These are phyloP conservation scores for Hypotaenidia philippensis DNA, from an alignment of 2,797 vertebrate species.

Conservation along the genomic window DNA sequence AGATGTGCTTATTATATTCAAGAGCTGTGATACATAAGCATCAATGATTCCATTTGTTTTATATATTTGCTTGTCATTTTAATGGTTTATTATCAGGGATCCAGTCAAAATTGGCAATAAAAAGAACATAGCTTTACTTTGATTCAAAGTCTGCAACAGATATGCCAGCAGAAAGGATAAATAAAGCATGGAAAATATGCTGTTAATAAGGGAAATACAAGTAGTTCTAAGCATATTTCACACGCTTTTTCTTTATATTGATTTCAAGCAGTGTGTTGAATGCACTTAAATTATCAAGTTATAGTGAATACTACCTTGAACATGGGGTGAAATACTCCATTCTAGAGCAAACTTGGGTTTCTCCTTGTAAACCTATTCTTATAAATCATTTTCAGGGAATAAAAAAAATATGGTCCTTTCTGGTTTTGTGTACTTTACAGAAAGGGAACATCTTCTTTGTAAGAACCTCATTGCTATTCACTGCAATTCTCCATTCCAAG, in stretches of 20 bases:
- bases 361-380: constrained; percentile 34
- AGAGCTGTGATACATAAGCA: constrained; percentile 41
- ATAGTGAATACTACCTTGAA: constrained; percentile 47
- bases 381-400: constrained; percentile 35
- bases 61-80: constrained; percentile 61
- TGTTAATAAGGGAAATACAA: constrained; percentile 65
- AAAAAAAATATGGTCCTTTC: not conserved
- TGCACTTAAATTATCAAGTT: constrained; percentile 70
- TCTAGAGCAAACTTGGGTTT: constrained; percentile 10
- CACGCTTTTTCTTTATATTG: constrained; percentile 58
- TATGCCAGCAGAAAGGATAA: constrained; percentile 60
- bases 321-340: constrained; percentile 27
- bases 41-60: constrained; percentile 59
- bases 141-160: constrained; percentile 59
- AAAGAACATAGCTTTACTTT: constrained; percentile 57
- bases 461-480: not conserved
- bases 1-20: constrained; percentile 30
- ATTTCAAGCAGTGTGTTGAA: constrained; percentile 63
- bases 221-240: constrained; percentile 59
- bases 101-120: constrained; percentile 66
- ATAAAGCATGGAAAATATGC: constrained; percentile 64
- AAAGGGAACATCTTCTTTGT: not conserved
- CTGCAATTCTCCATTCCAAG: not conserved
- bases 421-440: not conserved
- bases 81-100: constrained; percentile 68